A percentile compares a stretch with the other conserved stretches of the same genome.
Conservation (phyloP, 1,140 invertebrate species). For the Vanessa tameamea region DNA sequence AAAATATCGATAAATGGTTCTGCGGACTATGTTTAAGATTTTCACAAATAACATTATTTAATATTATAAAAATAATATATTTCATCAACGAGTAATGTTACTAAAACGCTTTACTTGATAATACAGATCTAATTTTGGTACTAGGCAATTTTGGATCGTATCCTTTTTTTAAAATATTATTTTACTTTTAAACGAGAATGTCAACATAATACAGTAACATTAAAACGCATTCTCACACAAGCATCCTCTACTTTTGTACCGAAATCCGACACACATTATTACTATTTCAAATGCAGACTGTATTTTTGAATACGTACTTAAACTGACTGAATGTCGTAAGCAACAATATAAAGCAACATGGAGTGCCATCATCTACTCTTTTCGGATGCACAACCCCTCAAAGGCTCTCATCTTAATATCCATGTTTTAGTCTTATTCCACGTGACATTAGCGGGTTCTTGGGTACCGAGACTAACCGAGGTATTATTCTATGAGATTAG, state of each 20-base stretch:
- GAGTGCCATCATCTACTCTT: conserved; percentile 62
- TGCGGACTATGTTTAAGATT: too few species aligned
- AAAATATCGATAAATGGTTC: too few species aligned
- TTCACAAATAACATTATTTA: too few species aligned
- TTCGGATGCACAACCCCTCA: conserved; percentile 62
- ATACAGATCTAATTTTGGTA: too few species aligned
- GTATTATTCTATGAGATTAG: conserved; percentile 50
- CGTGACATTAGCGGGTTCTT: conserved; percentile 64
- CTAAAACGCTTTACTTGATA: too few species aligned
- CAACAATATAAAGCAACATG: conserved; percentile 40
- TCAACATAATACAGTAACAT: background rate
- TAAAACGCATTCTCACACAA: conserved; percentile 14
- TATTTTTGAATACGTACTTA: conserved; percentile 36
- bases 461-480: conserved; percentile 43
- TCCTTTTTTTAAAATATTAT: background rate
- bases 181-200: background rate
- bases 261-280: conserved; percentile 30
- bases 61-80: too few species aligned
- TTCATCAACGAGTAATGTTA: too few species aligned
- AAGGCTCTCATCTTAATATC: conserved; percentile 74
- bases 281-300: conserved; percentile 24
- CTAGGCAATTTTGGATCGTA: too few species aligned
- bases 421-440: conserved; percentile 74
- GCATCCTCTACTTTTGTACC: conserved; percentile 17
- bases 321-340: conserved; percentile 31